Evolutionary conservation across 1,140 invertebrate species (phyloP), one percentile per base, ranked within the genome.

Genomic region (Drosophila truncata): DNA sequence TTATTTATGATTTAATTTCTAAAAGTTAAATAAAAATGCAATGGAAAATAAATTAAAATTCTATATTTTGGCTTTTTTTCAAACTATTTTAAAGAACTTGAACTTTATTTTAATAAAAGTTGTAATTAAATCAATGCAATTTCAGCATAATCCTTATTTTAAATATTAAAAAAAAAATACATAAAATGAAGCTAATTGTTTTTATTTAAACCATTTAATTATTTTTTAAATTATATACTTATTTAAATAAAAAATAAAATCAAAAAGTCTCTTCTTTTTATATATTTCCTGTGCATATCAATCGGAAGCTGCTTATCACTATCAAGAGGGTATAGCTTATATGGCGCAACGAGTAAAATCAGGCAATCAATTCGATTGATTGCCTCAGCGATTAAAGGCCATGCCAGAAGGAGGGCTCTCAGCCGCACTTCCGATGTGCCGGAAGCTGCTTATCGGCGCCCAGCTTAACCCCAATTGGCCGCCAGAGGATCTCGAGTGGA

Each of bases 381-480:
- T 16, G 50, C 31, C 50, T 3, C 8, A 23, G 3, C 25, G 25
- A 49, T 29, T 27, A 18, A 31, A 13, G 13, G 11, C 33, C 20
- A 23, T 11, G 46, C 29, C 20, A 8, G 3, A 1, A 29, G 10
- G 8, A 4, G n/a, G 18, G 14, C 61, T 23, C 27, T 29, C 4
- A 2, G 54, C 10, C 46, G 11, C 27, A 63, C 47, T 63, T 63
- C 60, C 60, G 60, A 63, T 39, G n/a, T n/a, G n/a, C n/a, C 60
- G 47, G 60, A 63, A 63, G 16, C 23, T 35, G 46, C 60, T 63
- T 55, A 63, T 63, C 60, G 23, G 11, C 11, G 20, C 5, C 10
- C 50, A 27, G 35, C 16, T 25, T 62, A 62, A 33, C 65, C 42
- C 46, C 33, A 29, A 52, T 27, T 11, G 16, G 11, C 13, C 18